These are phyloP conservation scores for Psittacula echo DNA, from an alignment of 2,797 vertebrate species.

Conservation along the genomic window DNA sequence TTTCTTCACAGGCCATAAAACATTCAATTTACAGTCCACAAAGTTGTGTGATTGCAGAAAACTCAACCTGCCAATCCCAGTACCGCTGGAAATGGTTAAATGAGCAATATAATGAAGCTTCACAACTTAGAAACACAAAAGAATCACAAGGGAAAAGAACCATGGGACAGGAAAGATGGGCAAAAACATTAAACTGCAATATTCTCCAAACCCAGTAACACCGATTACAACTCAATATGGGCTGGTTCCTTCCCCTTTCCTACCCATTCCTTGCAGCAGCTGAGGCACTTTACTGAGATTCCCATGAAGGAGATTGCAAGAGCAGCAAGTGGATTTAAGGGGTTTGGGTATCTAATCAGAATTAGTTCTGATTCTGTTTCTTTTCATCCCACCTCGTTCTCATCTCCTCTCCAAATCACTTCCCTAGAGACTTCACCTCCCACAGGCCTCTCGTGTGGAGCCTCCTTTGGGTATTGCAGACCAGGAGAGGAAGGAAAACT, in stretches of 20 bases:
- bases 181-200: background rate
- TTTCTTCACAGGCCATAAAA: background rate
- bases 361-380: background rate
- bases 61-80: constrained; percentile 11
- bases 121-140: background rate
- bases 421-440: background rate
- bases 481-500: background rate
- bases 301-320: background rate
- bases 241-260: background rate
- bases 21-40: constrained; percentile 34
- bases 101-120: background rate
- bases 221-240: rapidly evolving
- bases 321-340: background rate
- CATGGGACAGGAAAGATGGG: background rate
- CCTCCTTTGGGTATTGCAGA: background rate
- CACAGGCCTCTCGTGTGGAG: rapidly evolving
- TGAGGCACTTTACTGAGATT: background rate
- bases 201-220: background rate
- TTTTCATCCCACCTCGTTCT: constrained; percentile 31
- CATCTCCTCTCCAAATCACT: background rate
- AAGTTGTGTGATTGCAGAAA: constrained; percentile 55
- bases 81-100: background rate
- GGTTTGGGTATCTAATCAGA: background rate
- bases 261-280: background rate
- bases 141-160: background rate